Evolutionary conservation across 2,888 invertebrate species (phyloP).

Genomic region (Tupiocoris notatus): DNA sequence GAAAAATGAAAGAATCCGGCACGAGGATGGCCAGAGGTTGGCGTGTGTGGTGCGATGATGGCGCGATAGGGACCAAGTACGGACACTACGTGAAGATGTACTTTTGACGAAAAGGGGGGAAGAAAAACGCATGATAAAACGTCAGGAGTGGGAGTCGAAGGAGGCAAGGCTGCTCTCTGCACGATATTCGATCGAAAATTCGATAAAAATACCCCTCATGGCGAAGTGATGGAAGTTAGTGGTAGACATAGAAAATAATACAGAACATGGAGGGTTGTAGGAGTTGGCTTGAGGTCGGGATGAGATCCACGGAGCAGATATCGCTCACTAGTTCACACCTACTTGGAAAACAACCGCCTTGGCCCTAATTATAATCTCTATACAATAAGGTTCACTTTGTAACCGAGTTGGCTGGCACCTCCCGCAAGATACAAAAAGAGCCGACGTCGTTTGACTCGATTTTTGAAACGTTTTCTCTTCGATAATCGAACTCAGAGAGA

Average conservation of each 20-base stretch:
- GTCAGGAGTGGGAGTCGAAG: background rate
- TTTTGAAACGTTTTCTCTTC: no score
- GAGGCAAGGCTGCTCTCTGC: slow-evolving; percentile 3
- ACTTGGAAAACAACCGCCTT: slow-evolving; percentile 12
- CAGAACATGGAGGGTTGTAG: background rate
- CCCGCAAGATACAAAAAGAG: background rate
- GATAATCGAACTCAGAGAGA: no score
- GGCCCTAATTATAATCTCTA: slow-evolving; percentile 31
- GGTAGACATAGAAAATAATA: background rate
- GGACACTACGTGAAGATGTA: background rate
- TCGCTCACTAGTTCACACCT: slow-evolving; percentile 21
- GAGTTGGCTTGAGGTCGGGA: background rate
- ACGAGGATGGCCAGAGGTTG: background rate
- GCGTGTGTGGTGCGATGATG: background rate
- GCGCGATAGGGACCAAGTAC: background rate
- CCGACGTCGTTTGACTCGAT: background rate
- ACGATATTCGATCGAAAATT: slow-evolving; percentile 21
- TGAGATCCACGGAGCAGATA: slow-evolving; percentile 22
- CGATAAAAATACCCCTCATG: background rate
- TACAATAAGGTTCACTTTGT: slow-evolving; percentile 29
- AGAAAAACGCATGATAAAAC: background rate
- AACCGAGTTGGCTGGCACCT: background rate
- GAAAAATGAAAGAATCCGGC: background rate
- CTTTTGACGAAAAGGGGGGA: background rate
- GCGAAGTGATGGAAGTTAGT: background rate